phyloP scores from a whole-genome alignment of 2,113 vertebrate genomes.

The Siphamia tubifer region DNA sequence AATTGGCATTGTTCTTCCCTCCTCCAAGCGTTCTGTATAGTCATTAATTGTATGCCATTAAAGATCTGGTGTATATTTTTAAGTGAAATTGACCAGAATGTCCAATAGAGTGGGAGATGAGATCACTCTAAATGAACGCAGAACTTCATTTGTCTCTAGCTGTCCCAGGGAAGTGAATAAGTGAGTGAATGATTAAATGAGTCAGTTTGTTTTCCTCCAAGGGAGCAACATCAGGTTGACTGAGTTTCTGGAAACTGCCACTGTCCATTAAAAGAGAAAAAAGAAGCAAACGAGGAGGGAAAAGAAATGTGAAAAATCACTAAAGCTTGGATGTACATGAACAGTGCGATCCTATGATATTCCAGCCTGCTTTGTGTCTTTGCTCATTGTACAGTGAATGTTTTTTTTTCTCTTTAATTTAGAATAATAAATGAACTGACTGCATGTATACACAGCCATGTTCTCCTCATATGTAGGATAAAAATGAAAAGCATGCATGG shows the following conservation, averaged over 20 bases:
- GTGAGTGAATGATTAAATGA: constrained; percentile 43
- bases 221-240: constrained; percentile 20
- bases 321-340: not conserved
- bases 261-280: not conserved
- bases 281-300: not conserved
- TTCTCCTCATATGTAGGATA: too few species aligned
- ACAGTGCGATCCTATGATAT: not conserved
- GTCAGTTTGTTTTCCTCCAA: constrained; percentile 27
- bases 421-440: not conserved
- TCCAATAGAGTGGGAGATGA: constrained; percentile 66
- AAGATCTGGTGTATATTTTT: constrained; percentile 29
- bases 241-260: constrained; percentile 16
- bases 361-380: not conserved
- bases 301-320: not conserved
- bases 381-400: not conserved
- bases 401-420: not conserved
- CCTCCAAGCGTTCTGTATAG: constrained; percentile 40
- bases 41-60: constrained; percentile 61
- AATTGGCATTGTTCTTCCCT: constrained; percentile 29
- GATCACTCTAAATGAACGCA: constrained; percentile 41
- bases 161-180: constrained; percentile 7
- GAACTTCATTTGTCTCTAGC: constrained; percentile 31
- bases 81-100: constrained; percentile 56
- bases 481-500: too few species aligned
- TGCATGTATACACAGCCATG: not conserved